Conservation (phyloP, 2,113 vertebrate species). For the Ceyx margarethae region DNA sequence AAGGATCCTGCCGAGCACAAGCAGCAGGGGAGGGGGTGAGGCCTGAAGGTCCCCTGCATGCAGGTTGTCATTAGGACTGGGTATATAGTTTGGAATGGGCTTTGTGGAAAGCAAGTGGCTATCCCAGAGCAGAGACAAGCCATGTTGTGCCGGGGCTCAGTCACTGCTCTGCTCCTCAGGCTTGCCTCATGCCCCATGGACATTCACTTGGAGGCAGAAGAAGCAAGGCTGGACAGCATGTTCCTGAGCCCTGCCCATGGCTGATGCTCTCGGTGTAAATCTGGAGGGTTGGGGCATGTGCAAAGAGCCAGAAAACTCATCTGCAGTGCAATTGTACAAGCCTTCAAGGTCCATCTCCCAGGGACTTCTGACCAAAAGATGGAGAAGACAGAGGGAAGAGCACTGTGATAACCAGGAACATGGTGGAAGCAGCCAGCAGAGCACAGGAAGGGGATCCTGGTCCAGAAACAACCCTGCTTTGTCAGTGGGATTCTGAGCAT, state of each 20-base stretch:
- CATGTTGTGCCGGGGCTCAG: rapidly evolving
- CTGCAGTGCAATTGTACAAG: background rate
- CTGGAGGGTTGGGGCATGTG: background rate
- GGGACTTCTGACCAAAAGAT: background rate
- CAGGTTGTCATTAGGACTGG: background rate
- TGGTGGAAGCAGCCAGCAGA: background rate
- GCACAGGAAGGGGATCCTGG: background rate
- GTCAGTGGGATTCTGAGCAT: background rate
- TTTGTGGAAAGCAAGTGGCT: background rate
- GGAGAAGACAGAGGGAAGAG: background rate
- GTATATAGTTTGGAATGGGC: background rate
- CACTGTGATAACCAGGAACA: background rate
- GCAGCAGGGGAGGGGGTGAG: background rate
- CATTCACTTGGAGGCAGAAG: background rate
- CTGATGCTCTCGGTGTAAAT: background rate
- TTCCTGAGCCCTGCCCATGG: background rate
- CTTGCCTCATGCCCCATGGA: background rate
- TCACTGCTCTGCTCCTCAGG: rapidly evolving
- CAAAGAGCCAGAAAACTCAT: background rate
- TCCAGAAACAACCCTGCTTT: background rate
- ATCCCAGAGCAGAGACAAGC: background rate
- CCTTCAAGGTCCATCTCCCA: background rate
- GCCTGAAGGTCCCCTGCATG: background rate
- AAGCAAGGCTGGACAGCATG: rapidly evolving
- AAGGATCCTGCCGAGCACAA: background rate